Base-by-base conservation (phyloP, 30 jellyfish, hydroid and myxozoan species). In the Pelagia noctiluca region DNA sequence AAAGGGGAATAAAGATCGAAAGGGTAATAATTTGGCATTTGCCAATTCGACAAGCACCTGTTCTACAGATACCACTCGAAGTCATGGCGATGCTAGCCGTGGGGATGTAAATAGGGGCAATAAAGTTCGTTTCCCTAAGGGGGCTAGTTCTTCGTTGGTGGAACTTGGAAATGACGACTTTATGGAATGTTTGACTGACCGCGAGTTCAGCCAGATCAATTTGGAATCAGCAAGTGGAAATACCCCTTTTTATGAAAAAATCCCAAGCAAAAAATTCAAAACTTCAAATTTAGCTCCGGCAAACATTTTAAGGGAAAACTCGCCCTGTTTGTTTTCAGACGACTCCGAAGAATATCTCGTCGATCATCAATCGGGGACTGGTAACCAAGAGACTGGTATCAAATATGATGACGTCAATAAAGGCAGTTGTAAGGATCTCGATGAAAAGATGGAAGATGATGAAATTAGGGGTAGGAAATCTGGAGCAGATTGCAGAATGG, bases 241-340 rank as follows among this genome's bases (percentile, higher is more conserved):
- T 3, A n/a, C n/a, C n/a, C n/a, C n/a, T n/a, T n/a, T n/a, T n/a
- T n/a, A n/a, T n/a, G n/a, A n/a, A n/a, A n/a, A n/a, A n/a, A n/a
- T n/a, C n/a, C n/a, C n/a, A n/a, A n/a, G n/a, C n/a, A n/a, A n/a
- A n/a, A n/a, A n/a, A n/a, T n/a, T n/a, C n/a, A n/a, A n/a, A n/a
- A n/a, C n/a, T n/a, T 63, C 10, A 63, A 28, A 63, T 16, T 16
- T 63, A 25, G 28, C 7, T 3, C 76, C 11, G 76, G 53, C 54
- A 22, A 4, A 57, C 8, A 8, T 26, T 19, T 21, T 21, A 57
- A 10, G 50, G 28, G 50, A 7, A 63, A 63, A 28, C 23, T 28
- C 76, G 50, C 76, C 76, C 5, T 19, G 19, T 21, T 30, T 52
- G 30, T 52, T 52, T 52, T 52, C 68, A 19, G 26, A 52, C 4